phyloP scores from a whole-genome alignment of 2,888 invertebrate species.

The Volucella inflata region DNA sequence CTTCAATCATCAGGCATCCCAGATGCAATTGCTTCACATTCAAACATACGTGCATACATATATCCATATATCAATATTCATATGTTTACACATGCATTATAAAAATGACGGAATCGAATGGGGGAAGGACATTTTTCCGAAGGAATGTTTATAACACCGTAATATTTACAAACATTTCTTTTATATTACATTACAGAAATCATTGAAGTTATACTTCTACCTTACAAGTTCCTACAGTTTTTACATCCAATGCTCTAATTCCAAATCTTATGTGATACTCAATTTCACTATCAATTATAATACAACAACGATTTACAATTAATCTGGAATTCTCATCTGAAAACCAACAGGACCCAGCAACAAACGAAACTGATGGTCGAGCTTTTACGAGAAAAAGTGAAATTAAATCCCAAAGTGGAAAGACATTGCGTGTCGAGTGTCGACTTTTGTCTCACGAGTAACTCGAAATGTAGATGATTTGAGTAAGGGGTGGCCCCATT shows the following conservation, averaged over 20 bases:
- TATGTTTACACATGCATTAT: too few relatives aligned
- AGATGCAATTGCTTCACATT: too few relatives aligned
- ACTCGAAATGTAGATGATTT: conserved; percentile 28
- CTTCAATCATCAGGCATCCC: too few relatives aligned
- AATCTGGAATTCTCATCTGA: conserved; percentile 40
- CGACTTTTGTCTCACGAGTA: neutral
- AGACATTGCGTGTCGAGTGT: conserved; percentile 14
- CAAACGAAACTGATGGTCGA: conserved; percentile 30
- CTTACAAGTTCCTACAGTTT: neutral
- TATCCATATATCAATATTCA: too few relatives aligned
- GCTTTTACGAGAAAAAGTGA: conserved; percentile 56
- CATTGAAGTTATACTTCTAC: conserved; percentile 37
- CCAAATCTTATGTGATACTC: conserved; percentile 21
- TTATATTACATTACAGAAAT: neutral
- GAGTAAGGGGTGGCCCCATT: neutral
- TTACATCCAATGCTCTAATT: conserved; percentile 32
- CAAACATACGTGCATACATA: too few relatives aligned
- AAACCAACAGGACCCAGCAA: conserved; percentile 19
- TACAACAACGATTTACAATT: conserved; percentile 38
- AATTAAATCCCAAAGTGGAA: conserved; percentile 57
- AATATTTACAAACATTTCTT: too few relatives aligned
- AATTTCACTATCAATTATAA: conserved; percentile 63
- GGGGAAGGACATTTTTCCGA: too few relatives aligned
- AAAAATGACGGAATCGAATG: too few relatives aligned
- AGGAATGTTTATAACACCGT: too few relatives aligned